These are phyloP conservation scores for Anagyrus pseudococci DNA, from an alignment of 2,888 invertebrate species.

Conservation along the genomic window DNA sequence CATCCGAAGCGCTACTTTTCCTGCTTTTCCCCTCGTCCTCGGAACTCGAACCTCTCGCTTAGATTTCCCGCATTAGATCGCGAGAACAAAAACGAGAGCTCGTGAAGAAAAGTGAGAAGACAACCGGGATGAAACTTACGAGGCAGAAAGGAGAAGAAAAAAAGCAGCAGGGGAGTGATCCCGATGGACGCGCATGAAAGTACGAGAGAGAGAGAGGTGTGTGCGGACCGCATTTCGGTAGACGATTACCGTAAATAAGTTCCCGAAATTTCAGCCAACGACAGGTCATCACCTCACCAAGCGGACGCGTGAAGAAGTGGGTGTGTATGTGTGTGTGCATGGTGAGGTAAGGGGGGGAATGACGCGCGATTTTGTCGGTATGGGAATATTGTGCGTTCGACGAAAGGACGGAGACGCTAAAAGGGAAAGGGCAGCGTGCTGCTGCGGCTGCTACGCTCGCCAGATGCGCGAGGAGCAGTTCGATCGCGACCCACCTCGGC, in stretches of 20 bases:
- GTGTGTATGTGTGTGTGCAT: no score
- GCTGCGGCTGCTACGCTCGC: no score
- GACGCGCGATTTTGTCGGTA: constrained; percentile 29
- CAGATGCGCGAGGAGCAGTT: constrained; percentile 22
- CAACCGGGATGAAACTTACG: background rate
- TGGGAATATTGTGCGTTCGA: constrained; percentile 30
- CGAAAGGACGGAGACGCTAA: constrained; percentile 1
- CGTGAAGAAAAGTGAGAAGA: no score
- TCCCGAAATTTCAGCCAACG: constrained; percentile 33
- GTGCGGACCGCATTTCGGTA: constrained; percentile 9
- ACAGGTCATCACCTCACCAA: constrained; percentile 28
- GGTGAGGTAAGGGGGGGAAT: no score
- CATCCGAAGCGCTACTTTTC: no score
- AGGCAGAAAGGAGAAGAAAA: background rate
- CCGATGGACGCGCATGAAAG: background rate
- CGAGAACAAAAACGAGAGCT: no score
- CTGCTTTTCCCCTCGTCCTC: no score
- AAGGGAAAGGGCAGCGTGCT: no score
- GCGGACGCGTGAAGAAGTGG: constrained; percentile 7
- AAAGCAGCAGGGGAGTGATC: no score
- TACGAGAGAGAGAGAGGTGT: background rate
- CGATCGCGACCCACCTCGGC: no score
- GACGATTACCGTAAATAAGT: constrained; percentile 36
- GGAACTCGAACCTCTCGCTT: no score
- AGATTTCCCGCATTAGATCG: no score